Conservation (phyloP, 2,797 vertebrate species). For the Melanotaenia trifasciata region DNA sequence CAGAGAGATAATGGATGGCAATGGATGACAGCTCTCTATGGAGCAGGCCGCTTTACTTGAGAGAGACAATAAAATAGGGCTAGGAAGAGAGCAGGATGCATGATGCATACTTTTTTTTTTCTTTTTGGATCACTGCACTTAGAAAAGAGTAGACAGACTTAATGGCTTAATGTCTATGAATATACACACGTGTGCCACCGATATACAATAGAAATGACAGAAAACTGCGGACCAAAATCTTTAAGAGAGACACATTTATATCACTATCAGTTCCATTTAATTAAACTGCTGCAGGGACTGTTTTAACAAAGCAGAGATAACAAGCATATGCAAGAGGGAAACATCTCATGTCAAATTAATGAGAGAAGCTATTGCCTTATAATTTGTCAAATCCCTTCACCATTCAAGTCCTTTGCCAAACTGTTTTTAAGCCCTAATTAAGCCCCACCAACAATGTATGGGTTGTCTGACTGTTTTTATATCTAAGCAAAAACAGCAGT, state of each 20-base stretch:
- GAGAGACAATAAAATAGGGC: slow-evolving; percentile 29
- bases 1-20: slow-evolving; percentile 70
- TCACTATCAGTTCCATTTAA: slow-evolving; percentile 12
- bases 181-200: slow-evolving; percentile 7
- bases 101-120: slow-evolving; percentile 42
- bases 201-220: slow-evolving; percentile 6
- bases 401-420: not conserved
- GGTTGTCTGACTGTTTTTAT: slow-evolving; percentile 18
- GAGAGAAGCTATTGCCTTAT: slow-evolving; percentile 46
- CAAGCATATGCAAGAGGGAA: slow-evolving; percentile 33
- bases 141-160: not conserved
- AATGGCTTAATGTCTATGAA: not conserved
- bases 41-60: slow-evolving; percentile 26
- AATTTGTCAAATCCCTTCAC: slow-evolving; percentile 37
- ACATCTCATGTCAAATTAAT: slow-evolving; percentile 52
- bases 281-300: slow-evolving; percentile 9
- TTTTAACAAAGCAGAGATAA: slow-evolving; percentile 19
- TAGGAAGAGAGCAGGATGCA: slow-evolving; percentile 30
- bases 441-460: slow-evolving; percentile 55
- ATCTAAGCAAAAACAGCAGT: too few relatives aligned
- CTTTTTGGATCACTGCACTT: slow-evolving; percentile 15
- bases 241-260: slow-evolving; percentile 11
- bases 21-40: slow-evolving; percentile 66
- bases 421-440: slow-evolving; percentile 38
- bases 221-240: not conserved